A percentile compares a stretch with the other conserved stretches of the same genome.
Conservation (phyloP, 1,140 invertebrate genomes). For the Wiebesia pumilae region DNA sequence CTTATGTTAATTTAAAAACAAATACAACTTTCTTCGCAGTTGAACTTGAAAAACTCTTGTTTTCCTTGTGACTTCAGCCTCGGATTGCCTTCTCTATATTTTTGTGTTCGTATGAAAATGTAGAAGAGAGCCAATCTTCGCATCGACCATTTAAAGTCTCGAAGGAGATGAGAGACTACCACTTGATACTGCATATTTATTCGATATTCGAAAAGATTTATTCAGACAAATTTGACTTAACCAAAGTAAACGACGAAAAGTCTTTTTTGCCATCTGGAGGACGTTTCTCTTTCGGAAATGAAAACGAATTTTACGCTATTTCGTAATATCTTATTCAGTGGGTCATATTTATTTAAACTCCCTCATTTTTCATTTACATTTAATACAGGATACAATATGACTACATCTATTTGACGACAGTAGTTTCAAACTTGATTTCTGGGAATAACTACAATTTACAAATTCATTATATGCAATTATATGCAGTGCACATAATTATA, state of each 20-base stretch:
- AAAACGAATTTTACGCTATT: background rate
- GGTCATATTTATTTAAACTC: background rate
- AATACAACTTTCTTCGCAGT: slow-evolving; percentile 48
- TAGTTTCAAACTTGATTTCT: too few relatives aligned
- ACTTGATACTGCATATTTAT: background rate
- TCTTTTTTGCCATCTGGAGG: background rate
- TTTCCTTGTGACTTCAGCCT: background rate
- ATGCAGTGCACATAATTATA: too few relatives aligned
- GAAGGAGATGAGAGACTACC: background rate
- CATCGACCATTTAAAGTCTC: background rate
- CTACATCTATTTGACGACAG: too few relatives aligned
- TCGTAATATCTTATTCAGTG: background rate
- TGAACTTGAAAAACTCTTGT: slow-evolving; percentile 52
- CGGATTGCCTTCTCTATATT: background rate
- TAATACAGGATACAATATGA: background rate
- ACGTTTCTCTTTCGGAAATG: background rate
- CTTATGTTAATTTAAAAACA: slow-evolving; percentile 57
- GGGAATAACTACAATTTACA: too few relatives aligned
- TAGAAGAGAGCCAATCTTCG: background rate
- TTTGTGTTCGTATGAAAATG: background rate
- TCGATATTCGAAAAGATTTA: background rate
- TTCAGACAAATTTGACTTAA: slow-evolving; percentile 9
- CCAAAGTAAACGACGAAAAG: background rate
- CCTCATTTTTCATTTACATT: background rate
- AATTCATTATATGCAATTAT: too few relatives aligned